phyloP scores from a whole-genome alignment of 1,140 invertebrate species.

The Aphis gossypii region DNA sequence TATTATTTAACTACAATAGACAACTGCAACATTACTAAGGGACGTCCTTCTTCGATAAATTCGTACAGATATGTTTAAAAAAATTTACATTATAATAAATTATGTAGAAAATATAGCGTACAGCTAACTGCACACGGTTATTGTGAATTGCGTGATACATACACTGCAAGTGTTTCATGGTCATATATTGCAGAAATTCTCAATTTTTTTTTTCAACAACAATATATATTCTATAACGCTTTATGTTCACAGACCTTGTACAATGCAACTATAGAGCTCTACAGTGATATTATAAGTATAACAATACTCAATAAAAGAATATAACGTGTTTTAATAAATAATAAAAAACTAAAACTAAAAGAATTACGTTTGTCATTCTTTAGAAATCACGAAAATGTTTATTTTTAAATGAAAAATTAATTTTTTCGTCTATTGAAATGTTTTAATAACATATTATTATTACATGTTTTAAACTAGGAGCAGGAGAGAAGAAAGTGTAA shows the following conservation, averaged over 20 bases:
- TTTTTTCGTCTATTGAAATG: neutral
- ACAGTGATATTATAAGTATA: neutral
- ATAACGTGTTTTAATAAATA: neutral
- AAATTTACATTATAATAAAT: neutral
- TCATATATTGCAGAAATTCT: neutral
- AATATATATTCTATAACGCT: neutral
- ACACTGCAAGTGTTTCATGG: neutral
- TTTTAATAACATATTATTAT: neutral
- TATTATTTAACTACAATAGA: neutral
- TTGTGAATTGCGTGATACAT: neutral
- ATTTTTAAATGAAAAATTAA: neutral
- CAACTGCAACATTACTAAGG: neutral
- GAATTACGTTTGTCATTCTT: neutral
- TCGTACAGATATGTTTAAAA: neutral
- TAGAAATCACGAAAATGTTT: neutral
- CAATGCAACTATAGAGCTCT: neutral
- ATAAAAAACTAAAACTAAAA: neutral
- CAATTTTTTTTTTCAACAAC: conserved; percentile 11
- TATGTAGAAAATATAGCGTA: neutral
- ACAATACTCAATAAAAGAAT: neutral
- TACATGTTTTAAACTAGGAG: neutral
- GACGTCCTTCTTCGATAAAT: neutral
- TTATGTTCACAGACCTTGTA: conserved; percentile 1
- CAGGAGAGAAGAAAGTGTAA: neutral
- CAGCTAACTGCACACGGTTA: neutral